Conservation (phyloP, 1,140 invertebrate genomes). For the Heliconius congener region DNA sequence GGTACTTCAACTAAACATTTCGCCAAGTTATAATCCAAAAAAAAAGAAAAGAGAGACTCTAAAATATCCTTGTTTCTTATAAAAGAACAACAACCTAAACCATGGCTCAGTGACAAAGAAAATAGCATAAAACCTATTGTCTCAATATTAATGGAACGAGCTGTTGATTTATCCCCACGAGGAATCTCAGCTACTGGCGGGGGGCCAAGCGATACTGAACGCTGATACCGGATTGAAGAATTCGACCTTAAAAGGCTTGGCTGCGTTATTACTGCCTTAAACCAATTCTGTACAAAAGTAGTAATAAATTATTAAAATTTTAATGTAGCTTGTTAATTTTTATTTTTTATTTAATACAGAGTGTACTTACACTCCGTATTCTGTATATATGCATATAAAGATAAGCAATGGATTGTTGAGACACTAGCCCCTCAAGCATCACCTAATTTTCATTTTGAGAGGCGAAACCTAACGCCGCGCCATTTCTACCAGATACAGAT, state of each 20-base stretch:
- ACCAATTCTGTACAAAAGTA: not conserved
- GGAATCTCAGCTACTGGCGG: constrained; percentile 28
- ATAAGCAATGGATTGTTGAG: no score
- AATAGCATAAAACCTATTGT: constrained; percentile 31
- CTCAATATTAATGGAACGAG: constrained; percentile 29
- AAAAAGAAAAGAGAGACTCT: not conserved
- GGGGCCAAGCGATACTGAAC: constrained; percentile 31
- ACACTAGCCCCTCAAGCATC: no score
- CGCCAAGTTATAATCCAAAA: not conserved
- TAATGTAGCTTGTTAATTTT: no score
- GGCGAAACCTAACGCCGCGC: no score
- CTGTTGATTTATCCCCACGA: constrained; percentile 31
- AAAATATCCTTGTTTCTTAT: not conserved
- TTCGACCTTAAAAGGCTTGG: constrained; percentile 19
- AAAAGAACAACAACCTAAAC: constrained; percentile 1
- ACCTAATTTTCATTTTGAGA: not conserved
- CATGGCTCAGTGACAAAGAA: constrained; percentile 14
- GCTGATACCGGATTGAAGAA: constrained; percentile 31
- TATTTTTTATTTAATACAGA: no score
- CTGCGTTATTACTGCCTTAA: not conserved
- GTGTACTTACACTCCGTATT: no score
- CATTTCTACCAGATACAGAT: no score
- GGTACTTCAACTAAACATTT: not conserved
- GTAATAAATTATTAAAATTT: not conserved
- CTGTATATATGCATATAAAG: no score